phyloP scores from a whole-genome alignment of 2,113 vertebrate species.

The Eulemur rufifrons region DNA sequence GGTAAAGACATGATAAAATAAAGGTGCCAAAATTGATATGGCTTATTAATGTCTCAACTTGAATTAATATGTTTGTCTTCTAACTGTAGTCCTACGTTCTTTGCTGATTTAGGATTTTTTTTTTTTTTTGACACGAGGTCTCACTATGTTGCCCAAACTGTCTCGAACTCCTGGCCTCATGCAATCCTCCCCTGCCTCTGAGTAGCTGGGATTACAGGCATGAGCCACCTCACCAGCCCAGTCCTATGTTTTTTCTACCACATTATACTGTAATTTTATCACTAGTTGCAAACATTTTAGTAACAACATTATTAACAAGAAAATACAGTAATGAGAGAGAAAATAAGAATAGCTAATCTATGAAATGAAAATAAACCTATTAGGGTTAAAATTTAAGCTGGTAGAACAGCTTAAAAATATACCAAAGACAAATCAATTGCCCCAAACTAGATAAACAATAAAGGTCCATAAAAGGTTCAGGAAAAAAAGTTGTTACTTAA shows the following conservation, averaged over 20 bases:
- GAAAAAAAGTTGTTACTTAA: not conserved
- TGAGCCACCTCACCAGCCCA: not conserved
- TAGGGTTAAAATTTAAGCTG: slow-evolving; percentile 28
- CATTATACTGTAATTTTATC: slow-evolving; percentile 26
- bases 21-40: slow-evolving; percentile 29
- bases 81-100: not conserved
- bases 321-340: not conserved
- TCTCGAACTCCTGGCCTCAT: too few species aligned
- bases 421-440: not conserved
- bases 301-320: slow-evolving; percentile 13
- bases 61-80: slow-evolving; percentile 17
- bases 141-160: too few species aligned
- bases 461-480: not conserved
- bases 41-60: not conserved
- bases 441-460: slow-evolving; percentile 32
- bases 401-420: not conserved
- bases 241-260: not conserved
- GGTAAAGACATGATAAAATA: slow-evolving; percentile 40
- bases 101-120: not conserved
- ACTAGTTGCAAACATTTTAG: slow-evolving; percentile 22
- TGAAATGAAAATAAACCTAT: slow-evolving; percentile 1
- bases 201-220: too few species aligned
- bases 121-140: too few species aligned
- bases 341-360: slow-evolving; percentile 38
- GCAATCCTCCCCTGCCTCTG: too few species aligned